Evolutionary conservation across 2,888 invertebrate genomes (phyloP), one percentile per base, ranked within the genome.

Genomic region (Cantharis nigra): DNA sequence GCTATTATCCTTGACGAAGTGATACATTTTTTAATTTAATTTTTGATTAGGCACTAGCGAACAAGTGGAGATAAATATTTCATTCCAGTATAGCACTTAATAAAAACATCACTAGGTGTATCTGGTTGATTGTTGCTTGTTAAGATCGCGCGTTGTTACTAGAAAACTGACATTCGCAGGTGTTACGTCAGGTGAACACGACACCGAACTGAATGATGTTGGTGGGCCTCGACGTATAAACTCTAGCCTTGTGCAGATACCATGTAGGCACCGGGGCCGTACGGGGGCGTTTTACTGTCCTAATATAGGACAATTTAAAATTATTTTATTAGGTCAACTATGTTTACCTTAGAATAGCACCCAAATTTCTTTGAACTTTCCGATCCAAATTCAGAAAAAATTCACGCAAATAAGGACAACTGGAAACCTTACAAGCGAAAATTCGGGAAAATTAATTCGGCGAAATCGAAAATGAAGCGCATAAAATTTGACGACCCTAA

Each of bases 1-100:
- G 62, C 84, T 83, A 64, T 86, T 87, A 87, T 94, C 94, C 88
- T 94, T 94, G 81, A 95, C 93, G 89, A 96, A 96, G 87, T 94
- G 93, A 88, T 95, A 95, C 93, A 96, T 94, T 64, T 64, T 65
- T 49, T n/a, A n/a, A n/a, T 26, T 26, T 9, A 26, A 13, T n/a
- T 33, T n/a, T n/a, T 3, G 7, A 49, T 49, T n/a, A n/a, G n/a
- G 49, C 49, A 49, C 49, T n/a, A n/a, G 49, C n/a, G 13, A n/a
- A 49, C 7, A 7, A n/a, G 49, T 0, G n/a, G 2, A n/a, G n/a
- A n/a, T 49, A 49, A 49, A n/a, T n/a, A 49, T 49, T 49, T 49
- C 13, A 13, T 11, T 33, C 10, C 11, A 13, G 33, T 3, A 33
- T 33, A 33, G n/a, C 49, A 49, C 49, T 49, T 49, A 49, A 49